Percentiles rank a stretch among this genome's conserved stretches.
phyloP scores from a whole-genome alignment of 2,888 invertebrate genomes.

The Odontothrips loti region DNA sequence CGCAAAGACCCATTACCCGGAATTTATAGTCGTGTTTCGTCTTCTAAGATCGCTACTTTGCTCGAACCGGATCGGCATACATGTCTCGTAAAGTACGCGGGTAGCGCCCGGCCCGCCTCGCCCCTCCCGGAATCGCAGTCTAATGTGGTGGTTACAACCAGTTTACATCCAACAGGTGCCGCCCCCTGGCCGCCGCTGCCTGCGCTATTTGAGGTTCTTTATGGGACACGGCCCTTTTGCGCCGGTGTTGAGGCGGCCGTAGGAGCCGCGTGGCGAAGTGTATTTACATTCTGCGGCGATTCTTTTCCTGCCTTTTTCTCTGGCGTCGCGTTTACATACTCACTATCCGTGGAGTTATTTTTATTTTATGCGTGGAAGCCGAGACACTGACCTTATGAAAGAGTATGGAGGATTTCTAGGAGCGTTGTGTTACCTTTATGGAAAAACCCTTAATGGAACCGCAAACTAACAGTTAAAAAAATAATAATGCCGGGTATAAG shows the following conservation, averaged over 20 bases:
- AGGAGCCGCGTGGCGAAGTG: constrained; percentile 7
- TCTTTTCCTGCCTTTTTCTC: no score
- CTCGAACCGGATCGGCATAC: constrained; percentile 19
- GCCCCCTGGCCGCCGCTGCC: neutral
- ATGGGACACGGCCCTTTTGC: no score
- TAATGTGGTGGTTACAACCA: constrained; percentile 23
- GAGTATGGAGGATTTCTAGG: no score
- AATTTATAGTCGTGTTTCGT: constrained; percentile 9
- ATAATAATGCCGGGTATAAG: no score
- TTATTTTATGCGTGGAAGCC: no score
- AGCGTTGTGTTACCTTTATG: no score
- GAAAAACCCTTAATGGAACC: no score
- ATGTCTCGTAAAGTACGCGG: constrained; percentile 6
- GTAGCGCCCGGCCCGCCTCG: neutral
- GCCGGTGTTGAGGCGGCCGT: neutral
- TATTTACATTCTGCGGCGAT: neutral
- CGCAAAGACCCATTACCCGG: neutral
- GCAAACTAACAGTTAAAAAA: no score
- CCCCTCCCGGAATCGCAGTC: neutral
- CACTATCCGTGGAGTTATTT: no score
- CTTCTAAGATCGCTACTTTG: neutral
- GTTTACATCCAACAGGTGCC: neutral
- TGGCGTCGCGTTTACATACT: no score
- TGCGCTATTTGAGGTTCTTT: no score
- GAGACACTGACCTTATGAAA: no score